Conservation (phyloP, 2,797 vertebrate genomes). For the Lindbergichthys nudifrons region DNA sequence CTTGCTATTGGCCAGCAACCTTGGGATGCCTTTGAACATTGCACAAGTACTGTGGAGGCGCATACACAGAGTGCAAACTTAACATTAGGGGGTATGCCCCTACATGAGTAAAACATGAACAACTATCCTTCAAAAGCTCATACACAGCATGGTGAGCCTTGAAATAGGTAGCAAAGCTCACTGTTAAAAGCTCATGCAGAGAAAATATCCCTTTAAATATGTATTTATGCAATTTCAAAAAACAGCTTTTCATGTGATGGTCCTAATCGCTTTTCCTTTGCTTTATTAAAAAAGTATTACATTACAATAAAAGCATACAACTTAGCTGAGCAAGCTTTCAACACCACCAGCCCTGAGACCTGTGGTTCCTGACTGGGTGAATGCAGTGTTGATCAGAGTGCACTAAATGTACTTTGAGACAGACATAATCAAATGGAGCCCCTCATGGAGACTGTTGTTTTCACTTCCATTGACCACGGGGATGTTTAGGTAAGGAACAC, state of each 20-base stretch:
- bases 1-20: conserved; percentile 19
- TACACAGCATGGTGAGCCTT: conserved; percentile 9
- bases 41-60: conserved; percentile 12
- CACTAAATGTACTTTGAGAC: conserved; percentile 29
- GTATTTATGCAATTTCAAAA: neutral
- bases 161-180: neutral
- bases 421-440: conserved; percentile 39
- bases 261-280: neutral
- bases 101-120: conserved; percentile 3
- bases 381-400: conserved; percentile 27
- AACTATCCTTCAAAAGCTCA: conserved; percentile 14
- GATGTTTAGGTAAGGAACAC: conserved; percentile 29
- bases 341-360: neutral
- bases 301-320: conserved; percentile 28
- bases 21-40: conserved; percentile 29
- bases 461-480: conserved; percentile 50
- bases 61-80: conserved; percentile 6
- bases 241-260: neutral
- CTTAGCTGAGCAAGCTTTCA: conserved; percentile 5
- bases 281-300: conserved; percentile 3
- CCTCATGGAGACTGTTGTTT: conserved; percentile 17
- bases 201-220: neutral
- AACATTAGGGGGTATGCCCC: conserved; percentile 1
- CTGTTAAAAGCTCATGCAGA: conserved; percentile 3
- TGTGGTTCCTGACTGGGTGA: conserved; percentile 23